Conservation (phyloP, 2,797 vertebrate species). For the Onychomys torridus region DNA sequence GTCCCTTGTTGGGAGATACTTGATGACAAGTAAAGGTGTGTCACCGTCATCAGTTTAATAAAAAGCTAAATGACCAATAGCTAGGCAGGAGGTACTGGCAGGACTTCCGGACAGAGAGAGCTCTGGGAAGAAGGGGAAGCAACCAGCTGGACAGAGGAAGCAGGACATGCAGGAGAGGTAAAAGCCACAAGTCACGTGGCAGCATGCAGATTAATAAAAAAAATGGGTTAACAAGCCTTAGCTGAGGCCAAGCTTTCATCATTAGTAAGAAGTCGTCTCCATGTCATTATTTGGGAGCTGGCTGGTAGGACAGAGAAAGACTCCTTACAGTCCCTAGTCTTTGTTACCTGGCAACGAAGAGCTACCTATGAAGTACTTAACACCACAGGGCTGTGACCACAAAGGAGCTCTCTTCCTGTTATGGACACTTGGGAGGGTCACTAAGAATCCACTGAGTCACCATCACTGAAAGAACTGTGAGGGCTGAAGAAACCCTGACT, state of each 20-base stretch:
- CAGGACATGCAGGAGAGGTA: background rate
- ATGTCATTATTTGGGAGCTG: background rate
- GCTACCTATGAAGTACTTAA: background rate
- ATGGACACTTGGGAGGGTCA: slow-evolving; percentile 12
- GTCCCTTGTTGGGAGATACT: background rate
- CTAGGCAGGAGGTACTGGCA: background rate
- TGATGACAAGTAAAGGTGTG: background rate
- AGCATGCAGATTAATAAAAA: background rate
- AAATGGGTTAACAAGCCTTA: background rate
- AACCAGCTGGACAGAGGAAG: background rate
- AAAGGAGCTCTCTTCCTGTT: background rate
- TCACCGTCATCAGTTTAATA: background rate
- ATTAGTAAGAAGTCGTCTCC: background rate
- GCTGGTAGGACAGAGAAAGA: background rate
- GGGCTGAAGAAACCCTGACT: background rate
- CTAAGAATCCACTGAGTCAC: slow-evolving; percentile 11
- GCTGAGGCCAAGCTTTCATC: background rate
- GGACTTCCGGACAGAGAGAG: background rate
- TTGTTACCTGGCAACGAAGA: slow-evolving; percentile 6
- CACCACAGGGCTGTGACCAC: background rate
- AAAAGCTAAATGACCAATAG: background rate
- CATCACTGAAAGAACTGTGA: background rate
- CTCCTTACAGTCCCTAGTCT: background rate
- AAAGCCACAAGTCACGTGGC: background rate
- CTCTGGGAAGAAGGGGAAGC: background rate